Evolutionary conservation across 1,140 invertebrate species (phyloP).

Genomic region (Zaprionus kolodkinae): DNA sequence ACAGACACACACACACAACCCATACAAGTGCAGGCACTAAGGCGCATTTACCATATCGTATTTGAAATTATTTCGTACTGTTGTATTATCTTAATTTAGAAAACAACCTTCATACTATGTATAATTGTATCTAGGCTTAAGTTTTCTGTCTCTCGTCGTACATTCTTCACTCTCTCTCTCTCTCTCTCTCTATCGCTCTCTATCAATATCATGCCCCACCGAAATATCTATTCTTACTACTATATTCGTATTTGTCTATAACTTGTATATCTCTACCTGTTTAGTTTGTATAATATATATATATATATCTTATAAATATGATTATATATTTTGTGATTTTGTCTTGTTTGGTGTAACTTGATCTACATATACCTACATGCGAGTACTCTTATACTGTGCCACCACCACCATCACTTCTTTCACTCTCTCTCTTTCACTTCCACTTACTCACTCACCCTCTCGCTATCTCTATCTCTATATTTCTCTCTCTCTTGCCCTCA

Average conservation of each 20-base stretch:
- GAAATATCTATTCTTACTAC: slow-evolving; percentile 8
- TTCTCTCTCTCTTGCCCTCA: slow-evolving; percentile 2
- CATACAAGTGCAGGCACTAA: slow-evolving; percentile 19
- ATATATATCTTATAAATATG: slow-evolving; percentile 18
- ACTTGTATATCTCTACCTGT: slow-evolving; percentile 24
- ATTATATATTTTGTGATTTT: slow-evolving; percentile 47
- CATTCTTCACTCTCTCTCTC: slow-evolving; percentile 11
- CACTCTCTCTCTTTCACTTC: slow-evolving; percentile 7
- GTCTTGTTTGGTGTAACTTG: slow-evolving; percentile 50
- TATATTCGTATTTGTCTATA: slow-evolving; percentile 43
- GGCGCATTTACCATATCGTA: slow-evolving; percentile 42
- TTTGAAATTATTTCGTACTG: slow-evolving; percentile 17
- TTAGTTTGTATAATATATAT: slow-evolving; percentile 25
- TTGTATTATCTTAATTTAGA: slow-evolving; percentile 12
- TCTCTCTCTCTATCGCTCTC: neutral
- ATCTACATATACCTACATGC: slow-evolving; percentile 40
- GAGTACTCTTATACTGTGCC: slow-evolving; percentile 23
- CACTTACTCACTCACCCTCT: slow-evolving; percentile 1
- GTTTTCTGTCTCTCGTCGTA: slow-evolving; percentile 33
- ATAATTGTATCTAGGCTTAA: slow-evolving; percentile 16
- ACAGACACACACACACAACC: slow-evolving; percentile 7
- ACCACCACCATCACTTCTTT: slow-evolving; percentile 4
- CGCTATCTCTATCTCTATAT: neutral
- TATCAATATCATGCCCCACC: slow-evolving; percentile 20
- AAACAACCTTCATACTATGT: neutral